Conservation (phyloP, 1,140 invertebrate genomes). For the Pogonognathellus flavescens region DNA sequence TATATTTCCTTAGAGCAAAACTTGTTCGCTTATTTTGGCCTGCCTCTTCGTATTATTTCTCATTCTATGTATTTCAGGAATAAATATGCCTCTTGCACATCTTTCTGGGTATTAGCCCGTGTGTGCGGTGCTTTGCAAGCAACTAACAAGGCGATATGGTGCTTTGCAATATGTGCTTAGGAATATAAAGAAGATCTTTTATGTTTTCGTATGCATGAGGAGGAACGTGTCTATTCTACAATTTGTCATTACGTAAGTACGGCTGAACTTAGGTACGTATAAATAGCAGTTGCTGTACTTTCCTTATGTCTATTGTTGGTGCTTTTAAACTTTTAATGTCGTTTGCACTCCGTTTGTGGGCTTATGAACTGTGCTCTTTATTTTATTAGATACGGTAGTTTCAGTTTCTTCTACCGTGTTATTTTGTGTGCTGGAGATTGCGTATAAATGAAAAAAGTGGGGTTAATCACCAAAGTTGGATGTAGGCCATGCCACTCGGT, state of each 20-base stretch:
- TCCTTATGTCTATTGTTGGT: conserved; percentile 7
- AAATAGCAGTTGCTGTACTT: background rate
- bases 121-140: background rate
- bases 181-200: conserved; percentile 28
- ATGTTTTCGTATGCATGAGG: conserved; percentile 14
- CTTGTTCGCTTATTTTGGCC: background rate
- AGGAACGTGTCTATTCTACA: background rate
- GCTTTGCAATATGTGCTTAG: conserved; percentile 39
- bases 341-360: background rate
- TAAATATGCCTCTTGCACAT: background rate
- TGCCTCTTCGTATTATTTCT: too few species aligned
- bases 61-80: background rate
- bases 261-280: background rate
- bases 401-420: conserved; percentile 21
- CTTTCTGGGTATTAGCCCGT: background rate
- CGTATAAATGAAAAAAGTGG: conserved; percentile 39
- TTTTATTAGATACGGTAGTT: conserved; percentile 24
- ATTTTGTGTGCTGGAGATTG: background rate
- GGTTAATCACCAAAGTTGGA: conserved; percentile 48
- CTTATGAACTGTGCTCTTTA: conserved; percentile 12
- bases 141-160: conserved; percentile 23
- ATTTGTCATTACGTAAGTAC: conserved; percentile 29
- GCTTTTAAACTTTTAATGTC: conserved; percentile 41
- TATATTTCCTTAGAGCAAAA: background rate
- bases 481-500: conserved; percentile 16